These are phyloP conservation scores for Cyanocitta stelleri DNA, from an alignment of 2,113 vertebrate species.

Conservation along the genomic window DNA sequence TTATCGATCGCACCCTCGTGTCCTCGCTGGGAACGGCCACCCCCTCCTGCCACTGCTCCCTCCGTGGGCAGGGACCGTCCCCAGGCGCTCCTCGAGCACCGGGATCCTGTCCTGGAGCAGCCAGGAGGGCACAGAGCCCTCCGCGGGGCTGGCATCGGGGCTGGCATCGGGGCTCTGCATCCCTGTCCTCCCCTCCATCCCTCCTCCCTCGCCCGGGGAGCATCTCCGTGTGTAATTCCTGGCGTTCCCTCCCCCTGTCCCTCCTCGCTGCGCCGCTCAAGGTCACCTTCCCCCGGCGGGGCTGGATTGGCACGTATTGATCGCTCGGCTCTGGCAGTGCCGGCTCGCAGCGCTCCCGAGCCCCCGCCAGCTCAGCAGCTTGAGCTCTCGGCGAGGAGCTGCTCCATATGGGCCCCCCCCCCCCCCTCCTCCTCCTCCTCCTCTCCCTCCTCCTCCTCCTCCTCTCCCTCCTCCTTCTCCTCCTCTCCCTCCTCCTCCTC, in stretches of 20 bases:
- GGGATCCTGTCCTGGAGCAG: background rate
- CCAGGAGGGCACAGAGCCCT: background rate
- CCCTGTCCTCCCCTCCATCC: background rate
- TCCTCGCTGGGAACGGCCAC: background rate
- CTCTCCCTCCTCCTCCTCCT: background rate
- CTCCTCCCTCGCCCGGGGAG: background rate
- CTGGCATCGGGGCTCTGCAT: background rate
- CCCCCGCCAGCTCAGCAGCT: slow-evolving; percentile 47
- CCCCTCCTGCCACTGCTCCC: background rate
- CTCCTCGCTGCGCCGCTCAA: background rate
- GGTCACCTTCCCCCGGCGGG: slow-evolving; percentile 46
- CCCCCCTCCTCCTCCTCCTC: background rate
- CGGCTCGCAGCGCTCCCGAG: background rate
- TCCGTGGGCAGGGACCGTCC: background rate
- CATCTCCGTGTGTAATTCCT: background rate
- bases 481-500: background rate
- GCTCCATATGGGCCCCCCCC: slow-evolving; percentile 7
- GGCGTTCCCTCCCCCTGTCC: background rate
- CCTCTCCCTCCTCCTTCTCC: background rate
- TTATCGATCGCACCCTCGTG: background rate
- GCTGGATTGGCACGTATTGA: slow-evolving; percentile 24
- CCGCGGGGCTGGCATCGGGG: rapidly evolving
- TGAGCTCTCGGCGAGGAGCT: background rate
- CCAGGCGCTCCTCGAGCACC: rapidly evolving
- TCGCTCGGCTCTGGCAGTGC: slow-evolving; percentile 1